These are phyloP conservation scores for Corythaixoides concolor DNA, from an alignment of 2,113 vertebrate species.

Conservation along the genomic window DNA sequence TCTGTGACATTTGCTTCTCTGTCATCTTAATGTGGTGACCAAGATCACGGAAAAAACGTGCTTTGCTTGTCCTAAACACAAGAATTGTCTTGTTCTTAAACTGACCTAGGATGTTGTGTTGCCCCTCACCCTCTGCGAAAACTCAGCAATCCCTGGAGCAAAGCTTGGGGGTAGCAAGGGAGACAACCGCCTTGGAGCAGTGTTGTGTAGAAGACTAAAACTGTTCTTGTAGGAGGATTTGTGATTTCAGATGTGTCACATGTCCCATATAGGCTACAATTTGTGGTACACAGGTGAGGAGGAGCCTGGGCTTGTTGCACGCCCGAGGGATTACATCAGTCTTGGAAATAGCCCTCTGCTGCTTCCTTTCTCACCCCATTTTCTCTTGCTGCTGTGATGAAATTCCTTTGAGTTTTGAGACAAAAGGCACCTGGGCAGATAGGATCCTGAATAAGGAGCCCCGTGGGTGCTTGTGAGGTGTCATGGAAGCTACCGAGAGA, in stretches of 20 bases:
- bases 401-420: background rate
- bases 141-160: background rate
- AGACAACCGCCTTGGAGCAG: background rate
- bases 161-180: background rate
- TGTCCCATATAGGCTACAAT: background rate
- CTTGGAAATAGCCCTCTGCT: background rate
- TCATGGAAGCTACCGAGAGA: background rate
- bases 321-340: background rate
- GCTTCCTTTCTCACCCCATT: background rate
- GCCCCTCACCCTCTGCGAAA: background rate
- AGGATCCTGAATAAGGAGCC: background rate
- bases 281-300: background rate
- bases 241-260: background rate
- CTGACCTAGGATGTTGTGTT: background rate
- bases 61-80: background rate
- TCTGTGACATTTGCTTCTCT: background rate
- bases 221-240: background rate
- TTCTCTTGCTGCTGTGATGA: background rate
- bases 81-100: background rate
- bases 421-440: background rate
- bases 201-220: background rate
- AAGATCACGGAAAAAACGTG: background rate
- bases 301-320: background rate
- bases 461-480: accelerated
- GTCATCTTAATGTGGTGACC: accelerated